Evolutionary conservation across 2,113 vertebrate species (phyloP), one percentile per base, ranked within the genome.

Genomic region (Microtus richardsoni): DNA sequence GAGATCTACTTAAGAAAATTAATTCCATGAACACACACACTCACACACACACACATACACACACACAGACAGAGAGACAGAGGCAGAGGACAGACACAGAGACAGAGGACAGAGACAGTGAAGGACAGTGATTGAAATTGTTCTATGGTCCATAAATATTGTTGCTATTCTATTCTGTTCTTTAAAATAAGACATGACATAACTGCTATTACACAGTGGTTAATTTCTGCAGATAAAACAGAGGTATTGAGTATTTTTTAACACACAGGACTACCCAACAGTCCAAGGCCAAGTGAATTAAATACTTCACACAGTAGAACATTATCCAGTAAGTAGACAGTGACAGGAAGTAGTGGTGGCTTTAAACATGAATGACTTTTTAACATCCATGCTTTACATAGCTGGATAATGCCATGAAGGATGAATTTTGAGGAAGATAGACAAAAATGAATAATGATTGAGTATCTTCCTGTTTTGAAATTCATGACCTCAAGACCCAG

Each of bases 161-260:
- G 94, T 74, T 54, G 94, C 71, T 94, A 92, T 96, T 98, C 91
- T 97, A 91, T 95, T 94, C 95, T 95, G 82, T 97, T 97, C 87
- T 96, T 41, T 93, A 96, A 92, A 97, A 94, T 64, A 91, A 97
- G 94, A 71, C 91, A 88, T 97, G 91, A 95, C 80, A 54, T 79
- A 98, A 95, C 86, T 97, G 98, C 83, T 28, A 95, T 91, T 97
- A 89, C n/a, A 96, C 82, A 96, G 94, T 12, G 12, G 24, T 62
- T 68, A 88, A 95, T 96, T 30, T 97, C 95, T 95, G 96, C 58
- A n/a, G 75, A 98, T 60, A 97, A 97, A 88, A 93, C 36, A 93
- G 75, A 30, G 68, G 62, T 77, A 78, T 94, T 41, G 58, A 77
- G 17, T 66, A 94, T 95, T 97, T 58, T 96, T 93, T 92, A 94